Evolutionary conservation across 1,140 invertebrate genomes (phyloP).

Genomic region (Gryllus bimaculatus): DNA sequence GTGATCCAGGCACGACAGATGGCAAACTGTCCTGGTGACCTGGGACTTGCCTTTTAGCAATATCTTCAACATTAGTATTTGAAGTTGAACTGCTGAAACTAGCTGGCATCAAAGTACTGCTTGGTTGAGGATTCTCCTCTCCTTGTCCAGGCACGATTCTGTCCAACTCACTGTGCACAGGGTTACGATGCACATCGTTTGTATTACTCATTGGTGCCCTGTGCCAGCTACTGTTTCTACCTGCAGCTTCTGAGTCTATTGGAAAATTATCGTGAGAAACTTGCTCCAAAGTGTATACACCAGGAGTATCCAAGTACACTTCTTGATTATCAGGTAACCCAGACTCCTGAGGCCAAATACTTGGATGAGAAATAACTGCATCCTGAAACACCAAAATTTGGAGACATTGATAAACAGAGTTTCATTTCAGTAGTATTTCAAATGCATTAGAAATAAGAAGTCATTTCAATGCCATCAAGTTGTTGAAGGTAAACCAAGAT

Average conservation of each 20-base stretch:
- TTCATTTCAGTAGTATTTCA: too few relatives aligned
- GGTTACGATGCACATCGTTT: conserved; percentile 22
- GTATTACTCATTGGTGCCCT: not conserved
- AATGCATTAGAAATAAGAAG: too few relatives aligned
- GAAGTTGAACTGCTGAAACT: not conserved
- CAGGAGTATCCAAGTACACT: not conserved
- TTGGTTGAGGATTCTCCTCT: not conserved
- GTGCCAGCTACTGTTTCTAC: not conserved
- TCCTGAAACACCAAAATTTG: not conserved
- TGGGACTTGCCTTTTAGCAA: not conserved
- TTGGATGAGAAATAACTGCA: not conserved
- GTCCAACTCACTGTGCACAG: conserved; percentile 24
- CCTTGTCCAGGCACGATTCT: conserved; percentile 16
- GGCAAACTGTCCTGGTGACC: not conserved
- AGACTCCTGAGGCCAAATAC: not conserved
- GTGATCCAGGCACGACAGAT: conserved; percentile 7
- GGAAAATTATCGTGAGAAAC: not conserved
- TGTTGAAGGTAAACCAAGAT: too few relatives aligned
- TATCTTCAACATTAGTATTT: not conserved
- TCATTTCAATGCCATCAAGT: too few relatives aligned
- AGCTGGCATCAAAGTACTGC: not conserved
- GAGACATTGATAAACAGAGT: too few relatives aligned
- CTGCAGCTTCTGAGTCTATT: not conserved
- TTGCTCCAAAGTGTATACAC: not conserved
- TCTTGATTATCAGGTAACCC: not conserved